Conservation (phyloP, 1,140 invertebrate species). For the Cydia fagiglandana region DNA sequence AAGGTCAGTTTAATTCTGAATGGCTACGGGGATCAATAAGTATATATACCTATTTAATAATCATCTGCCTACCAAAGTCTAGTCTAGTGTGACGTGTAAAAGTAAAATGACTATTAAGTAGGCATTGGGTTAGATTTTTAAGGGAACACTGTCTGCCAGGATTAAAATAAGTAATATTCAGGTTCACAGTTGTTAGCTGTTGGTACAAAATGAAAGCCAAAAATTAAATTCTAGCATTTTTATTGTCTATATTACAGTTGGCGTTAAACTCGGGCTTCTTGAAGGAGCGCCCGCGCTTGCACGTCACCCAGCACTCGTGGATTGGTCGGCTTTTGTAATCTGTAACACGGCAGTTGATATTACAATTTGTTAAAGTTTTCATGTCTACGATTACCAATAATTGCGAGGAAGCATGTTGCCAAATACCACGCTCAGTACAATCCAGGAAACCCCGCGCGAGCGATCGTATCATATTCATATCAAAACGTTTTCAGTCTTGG, state of each 20-base stretch:
- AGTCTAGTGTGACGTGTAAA: no score
- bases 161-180: background rate
- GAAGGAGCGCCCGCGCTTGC: constrained; percentile 70
- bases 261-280: constrained; percentile 70
- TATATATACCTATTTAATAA: no score
- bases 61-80: no score
- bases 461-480: no score
- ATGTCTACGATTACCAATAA: no score
- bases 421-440: no score
- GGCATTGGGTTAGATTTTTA: background rate
- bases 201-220: background rate
- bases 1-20: no score
- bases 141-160: background rate
- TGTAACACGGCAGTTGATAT: constrained; percentile 40
- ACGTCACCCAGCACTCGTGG: constrained; percentile 74
- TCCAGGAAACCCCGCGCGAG: no score
- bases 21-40: no score
- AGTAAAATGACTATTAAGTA: background rate
- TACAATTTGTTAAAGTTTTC: no score
- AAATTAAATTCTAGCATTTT: constrained; percentile 46
- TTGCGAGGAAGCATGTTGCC: no score
- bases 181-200: background rate
- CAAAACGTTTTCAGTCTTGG: no score
- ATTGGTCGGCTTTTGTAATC: constrained; percentile 72
- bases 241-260: constrained; percentile 65